Percentiles rank a stretch among this genome's conserved stretches.
Conservation (phyloP, 2,113 vertebrate genomes). For the Siniperca knerii region DNA sequence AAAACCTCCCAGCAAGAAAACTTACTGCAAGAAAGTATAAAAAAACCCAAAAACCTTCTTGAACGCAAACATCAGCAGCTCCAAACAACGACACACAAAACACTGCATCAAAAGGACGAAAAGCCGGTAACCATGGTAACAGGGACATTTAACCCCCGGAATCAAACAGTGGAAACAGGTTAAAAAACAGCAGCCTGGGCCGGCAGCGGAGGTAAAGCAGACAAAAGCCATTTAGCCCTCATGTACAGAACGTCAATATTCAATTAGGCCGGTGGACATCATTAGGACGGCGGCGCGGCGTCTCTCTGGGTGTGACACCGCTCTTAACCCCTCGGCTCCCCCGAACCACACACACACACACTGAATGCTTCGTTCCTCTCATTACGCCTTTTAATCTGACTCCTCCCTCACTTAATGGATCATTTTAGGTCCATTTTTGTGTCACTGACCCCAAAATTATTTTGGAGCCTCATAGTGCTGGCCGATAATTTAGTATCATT, state of each 20-base stretch:
- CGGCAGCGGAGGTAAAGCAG: slow-evolving; percentile 48
- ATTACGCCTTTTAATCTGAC: slow-evolving; percentile 21
- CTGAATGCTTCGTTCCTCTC: slow-evolving; percentile 25
- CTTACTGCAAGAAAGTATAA: not conserved
- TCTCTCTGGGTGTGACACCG: slow-evolving; percentile 66
- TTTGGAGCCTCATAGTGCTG: not conserved
- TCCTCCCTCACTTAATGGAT: slow-evolving; percentile 40
- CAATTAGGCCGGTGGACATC: slow-evolving; percentile 81
- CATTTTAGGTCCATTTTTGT: slow-evolving; percentile 1
- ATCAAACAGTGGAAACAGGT: slow-evolving; percentile 58
- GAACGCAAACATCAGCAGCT: slow-evolving; percentile 21
- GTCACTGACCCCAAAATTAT: not conserved
- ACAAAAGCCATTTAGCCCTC: slow-evolving; percentile 75
- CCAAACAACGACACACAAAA: not conserved
- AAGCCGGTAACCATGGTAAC: slow-evolving; percentile 65
- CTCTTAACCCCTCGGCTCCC: slow-evolving; percentile 65
- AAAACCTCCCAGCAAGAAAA: not conserved
- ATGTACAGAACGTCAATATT: slow-evolving; percentile 81
- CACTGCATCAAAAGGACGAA: slow-evolving; percentile 19
- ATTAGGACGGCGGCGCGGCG: slow-evolving; percentile 62
- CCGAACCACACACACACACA: slow-evolving; percentile 4
- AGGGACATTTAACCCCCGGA: slow-evolving; percentile 45
- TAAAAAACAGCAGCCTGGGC: slow-evolving; percentile 34
- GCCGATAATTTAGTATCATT: not conserved
- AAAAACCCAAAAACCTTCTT: not conserved